Percentiles rank a stretch among this genome's conserved stretches.
Evolutionary conservation across 2,888 invertebrate genomes (phyloP).

Genomic region (Drosophila yooni): DNA sequence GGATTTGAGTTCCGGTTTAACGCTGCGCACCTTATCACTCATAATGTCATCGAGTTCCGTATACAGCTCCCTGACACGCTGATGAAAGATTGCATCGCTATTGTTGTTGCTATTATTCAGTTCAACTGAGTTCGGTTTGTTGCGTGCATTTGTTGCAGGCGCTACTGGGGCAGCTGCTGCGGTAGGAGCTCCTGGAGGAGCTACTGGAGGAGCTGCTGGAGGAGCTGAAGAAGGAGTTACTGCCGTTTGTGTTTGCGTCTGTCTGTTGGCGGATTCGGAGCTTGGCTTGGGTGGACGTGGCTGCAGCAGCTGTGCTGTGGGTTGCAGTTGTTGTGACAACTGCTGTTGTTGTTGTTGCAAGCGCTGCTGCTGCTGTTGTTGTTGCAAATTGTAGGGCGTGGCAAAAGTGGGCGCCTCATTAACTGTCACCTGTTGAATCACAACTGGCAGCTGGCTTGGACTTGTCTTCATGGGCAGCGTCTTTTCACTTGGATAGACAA

Average conservation of each 20-base stretch:
- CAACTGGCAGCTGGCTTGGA: neutral
- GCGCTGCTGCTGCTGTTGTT: neutral
- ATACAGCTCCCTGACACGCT: conserved; percentile 73
- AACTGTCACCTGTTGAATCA: conserved; percentile 8
- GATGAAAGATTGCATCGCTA: conserved; percentile 72
- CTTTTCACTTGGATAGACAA: conserved; percentile 42
- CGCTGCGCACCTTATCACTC: conserved; percentile 85
- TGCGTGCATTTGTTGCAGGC: conserved; percentile 13
- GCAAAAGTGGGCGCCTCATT: conserved; percentile 7
- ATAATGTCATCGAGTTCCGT: conserved; percentile 68
- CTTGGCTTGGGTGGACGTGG: conserved; percentile 14
- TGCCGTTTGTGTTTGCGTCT: conserved; percentile 24
- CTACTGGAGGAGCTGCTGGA: neutral
- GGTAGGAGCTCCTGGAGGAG: neutral
- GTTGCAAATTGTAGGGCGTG: conserved; percentile 8
- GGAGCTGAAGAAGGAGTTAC: neutral
- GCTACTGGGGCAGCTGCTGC: neutral
- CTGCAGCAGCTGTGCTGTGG: conserved; percentile 4
- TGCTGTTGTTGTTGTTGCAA: neutral
- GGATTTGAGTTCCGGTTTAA: conserved; percentile 87
- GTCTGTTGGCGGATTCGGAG: conserved; percentile 22
- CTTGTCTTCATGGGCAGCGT: neutral
- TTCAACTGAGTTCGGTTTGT: conserved; percentile 37
- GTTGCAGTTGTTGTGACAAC: conserved; percentile 2
- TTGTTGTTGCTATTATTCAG: conserved; percentile 58